Evolutionary conservation across 1,140 invertebrate species (phyloP), one percentile per base, ranked within the genome.

Genomic region (Carposina sasakii): DNA sequence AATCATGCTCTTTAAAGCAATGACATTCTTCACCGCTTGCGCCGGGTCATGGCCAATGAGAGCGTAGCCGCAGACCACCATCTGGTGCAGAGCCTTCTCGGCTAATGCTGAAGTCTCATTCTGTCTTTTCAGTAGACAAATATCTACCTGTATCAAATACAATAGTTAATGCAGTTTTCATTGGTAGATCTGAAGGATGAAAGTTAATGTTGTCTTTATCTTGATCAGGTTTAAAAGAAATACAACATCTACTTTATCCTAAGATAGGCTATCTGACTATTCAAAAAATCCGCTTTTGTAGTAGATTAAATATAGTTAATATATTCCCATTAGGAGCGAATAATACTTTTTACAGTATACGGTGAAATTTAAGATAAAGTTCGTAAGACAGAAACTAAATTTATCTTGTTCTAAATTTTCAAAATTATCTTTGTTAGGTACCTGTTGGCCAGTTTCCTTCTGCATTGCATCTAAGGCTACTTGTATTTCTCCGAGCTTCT

Each of bases 1-100:
- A 36, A 82, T 82, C 61, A 76, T 75, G 10, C 62, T 58, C 57
- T 81, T 82, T 19, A 82, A 31, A 0, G 45, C 40, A 0, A 69
- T 36, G 1, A 83, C 75, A 2, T 60, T 76, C 3, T 48, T 55
- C 2, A 78, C 55, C 2, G 79, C 75, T n/a, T 67, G 63, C 0
- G 61, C 63, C 0, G 79, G 76, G 19, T 83, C 75, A 34, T 81
- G 79, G 0, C 79, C 76, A 3, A 81, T 81, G 22, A 81, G 56
- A 0, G 76, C 76, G 41, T 81, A 81, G 1, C 76, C 79, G 52
- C 79, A 83, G 0, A 81, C 63, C n/a, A 81, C 76, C 76, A 83
- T 81, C 57, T 83, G 79, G 24, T 81, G 79, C 0, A 83, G 48
- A 20, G 79, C 71, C 45, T 75, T 78, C 54, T 83, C 76, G 1